Percentiles rank a stretch among this genome's conserved stretches.
These are phyloP conservation scores for Mystacides longicornis DNA, from an alignment of 2,888 invertebrate genomes.

Conservation along the genomic window DNA sequence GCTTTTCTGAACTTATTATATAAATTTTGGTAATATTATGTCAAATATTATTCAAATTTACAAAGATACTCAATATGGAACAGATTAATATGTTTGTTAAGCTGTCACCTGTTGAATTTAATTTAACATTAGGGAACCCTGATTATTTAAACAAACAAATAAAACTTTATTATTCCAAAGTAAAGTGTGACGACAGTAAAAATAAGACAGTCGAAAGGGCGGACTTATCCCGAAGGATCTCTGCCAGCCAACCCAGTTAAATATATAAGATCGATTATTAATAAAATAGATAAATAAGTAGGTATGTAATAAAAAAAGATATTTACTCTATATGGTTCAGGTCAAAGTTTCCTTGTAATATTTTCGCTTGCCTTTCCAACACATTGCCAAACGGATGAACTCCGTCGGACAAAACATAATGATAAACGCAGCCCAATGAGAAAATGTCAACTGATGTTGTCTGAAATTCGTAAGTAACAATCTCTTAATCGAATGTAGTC, in stretches of 20 bases:
- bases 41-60: too few species aligned
- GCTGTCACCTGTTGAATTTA: too few species aligned
- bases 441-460: constrained; percentile 94
- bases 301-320: neutral
- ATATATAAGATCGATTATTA: too few species aligned
- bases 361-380: constrained; percentile 85
- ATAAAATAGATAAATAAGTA: too few species aligned
- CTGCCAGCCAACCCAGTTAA: neutral
- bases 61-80: too few species aligned
- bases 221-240: neutral
- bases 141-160: too few species aligned
- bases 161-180: too few species aligned
- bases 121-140: too few species aligned
- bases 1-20: too few species aligned
- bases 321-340: constrained; percentile 47
- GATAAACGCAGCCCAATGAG: constrained; percentile 94
- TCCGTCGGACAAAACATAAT: constrained; percentile 86
- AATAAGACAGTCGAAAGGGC: neutral
- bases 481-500: too few species aligned
- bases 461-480: constrained; percentile 45
- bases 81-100: too few species aligned
- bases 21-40: too few species aligned
- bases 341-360: constrained; percentile 59
- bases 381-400: constrained; percentile 91
- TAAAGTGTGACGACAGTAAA: neutral